phyloP scores from a whole-genome alignment of 2,888 invertebrate genomes.

The Clusia tigrina region DNA sequence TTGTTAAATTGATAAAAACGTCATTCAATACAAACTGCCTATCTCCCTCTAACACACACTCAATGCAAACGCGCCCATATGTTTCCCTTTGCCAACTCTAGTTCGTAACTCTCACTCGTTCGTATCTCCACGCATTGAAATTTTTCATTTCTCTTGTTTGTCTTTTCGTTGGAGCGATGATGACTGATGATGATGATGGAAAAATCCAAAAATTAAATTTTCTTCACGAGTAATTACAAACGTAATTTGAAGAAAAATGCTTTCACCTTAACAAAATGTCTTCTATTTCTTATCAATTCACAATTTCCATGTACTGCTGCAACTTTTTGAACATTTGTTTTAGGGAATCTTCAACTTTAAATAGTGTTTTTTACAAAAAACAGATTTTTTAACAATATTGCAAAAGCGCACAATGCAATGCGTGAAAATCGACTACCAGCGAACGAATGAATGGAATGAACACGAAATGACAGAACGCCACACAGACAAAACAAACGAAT shows the following conservation, averaged over 20 bases:
- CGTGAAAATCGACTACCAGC: too few relatives aligned
- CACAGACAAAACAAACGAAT: too few relatives aligned
- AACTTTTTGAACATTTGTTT: neutral
- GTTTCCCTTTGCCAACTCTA: neutral
- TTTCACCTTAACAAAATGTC: neutral
- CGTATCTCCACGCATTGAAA: neutral
- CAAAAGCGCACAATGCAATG: too few relatives aligned
- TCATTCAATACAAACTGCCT: neutral
- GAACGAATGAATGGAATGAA: too few relatives aligned
- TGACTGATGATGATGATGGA: neutral
- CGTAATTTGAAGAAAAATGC: neutral
- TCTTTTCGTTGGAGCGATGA: neutral
- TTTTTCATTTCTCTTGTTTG: neutral
- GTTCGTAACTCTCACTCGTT: neutral
- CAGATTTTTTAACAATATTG: neutral
- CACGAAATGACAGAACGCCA: too few relatives aligned
- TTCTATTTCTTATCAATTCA: neutral
- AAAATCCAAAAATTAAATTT: neutral
- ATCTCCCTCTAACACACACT: neutral
- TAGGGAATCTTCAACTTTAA: neutral
- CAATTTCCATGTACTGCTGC: neutral
- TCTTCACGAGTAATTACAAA: neutral
- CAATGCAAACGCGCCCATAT: neutral
- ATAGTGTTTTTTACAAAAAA: neutral
- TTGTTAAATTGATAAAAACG: slow-evolving; percentile 7